A percentile compares a stretch with the other conserved stretches of the same genome.
These are phyloP conservation scores for Aproaerema taeniolella DNA, from an alignment of 2,888 invertebrate species.

Conservation along the genomic window DNA sequence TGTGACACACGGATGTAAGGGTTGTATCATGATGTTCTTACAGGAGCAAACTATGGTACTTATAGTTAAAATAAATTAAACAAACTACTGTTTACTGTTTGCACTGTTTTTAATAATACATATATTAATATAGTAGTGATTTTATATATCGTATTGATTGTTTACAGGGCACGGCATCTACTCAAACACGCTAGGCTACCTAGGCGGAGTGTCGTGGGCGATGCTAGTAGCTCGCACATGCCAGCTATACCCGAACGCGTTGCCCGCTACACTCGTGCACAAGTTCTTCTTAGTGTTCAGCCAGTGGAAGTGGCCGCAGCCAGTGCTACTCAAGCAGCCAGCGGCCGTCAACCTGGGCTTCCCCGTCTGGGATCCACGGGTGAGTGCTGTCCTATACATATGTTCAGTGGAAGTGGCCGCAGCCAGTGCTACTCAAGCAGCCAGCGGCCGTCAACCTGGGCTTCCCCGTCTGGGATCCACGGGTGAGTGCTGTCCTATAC, in stretches of 20 bases:
- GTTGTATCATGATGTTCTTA: too few relatives aligned
- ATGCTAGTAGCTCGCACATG: conserved; percentile 99
- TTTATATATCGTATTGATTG: too few relatives aligned
- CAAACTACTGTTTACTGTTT: too few relatives aligned
- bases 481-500: conserved; percentile 84
- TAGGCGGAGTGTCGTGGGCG: conserved; percentile 99
- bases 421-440: conserved; percentile 96
- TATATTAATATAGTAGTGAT: too few relatives aligned
- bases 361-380: conserved; percentile 98
- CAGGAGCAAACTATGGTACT: too few relatives aligned
- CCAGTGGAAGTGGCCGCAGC: conserved; percentile 99
- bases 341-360: conserved; percentile 92
- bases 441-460: conserved; percentile 91
- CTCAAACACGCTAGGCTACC: conserved; percentile 97
- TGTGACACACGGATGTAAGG: too few relatives aligned
- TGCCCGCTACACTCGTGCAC: conserved; percentile 95
- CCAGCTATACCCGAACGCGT: conserved; percentile 98
- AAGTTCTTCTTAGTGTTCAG: conserved; percentile 99
- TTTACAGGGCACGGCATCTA: conserved; percentile 94
- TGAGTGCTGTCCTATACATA: too few relatives aligned
- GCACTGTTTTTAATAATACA: too few relatives aligned
- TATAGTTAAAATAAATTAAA: too few relatives aligned
- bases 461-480: conserved; percentile 98
- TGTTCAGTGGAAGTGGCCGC: conserved; percentile 99
- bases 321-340: conserved; percentile 95